Conservation (phyloP, 2,888 invertebrate species). For the Junonia oenone region DNA sequence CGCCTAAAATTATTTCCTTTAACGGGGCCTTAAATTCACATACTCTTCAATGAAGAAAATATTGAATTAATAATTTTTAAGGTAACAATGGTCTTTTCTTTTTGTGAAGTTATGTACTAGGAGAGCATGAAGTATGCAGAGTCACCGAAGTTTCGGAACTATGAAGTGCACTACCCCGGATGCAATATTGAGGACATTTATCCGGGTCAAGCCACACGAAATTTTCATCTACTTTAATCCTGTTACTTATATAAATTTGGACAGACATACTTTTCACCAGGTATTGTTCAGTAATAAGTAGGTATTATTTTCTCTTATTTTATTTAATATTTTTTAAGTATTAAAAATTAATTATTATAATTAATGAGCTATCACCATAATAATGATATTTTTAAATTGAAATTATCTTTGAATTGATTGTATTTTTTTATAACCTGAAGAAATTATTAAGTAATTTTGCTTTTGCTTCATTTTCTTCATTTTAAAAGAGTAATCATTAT, state of each 20-base stretch:
- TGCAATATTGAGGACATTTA: conserved; percentile 34
- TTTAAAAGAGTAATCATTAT: too few species aligned
- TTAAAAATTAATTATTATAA: too few species aligned
- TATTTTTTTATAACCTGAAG: too few species aligned
- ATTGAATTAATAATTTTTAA: conserved; percentile 23
- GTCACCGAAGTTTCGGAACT: conserved; percentile 29
- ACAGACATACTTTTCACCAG: not conserved
- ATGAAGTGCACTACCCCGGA: conserved; percentile 27
- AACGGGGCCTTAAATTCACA: not conserved
- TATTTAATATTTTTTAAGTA: too few species aligned
- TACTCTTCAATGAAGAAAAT: not conserved
- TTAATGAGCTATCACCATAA: too few species aligned
- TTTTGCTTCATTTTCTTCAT: too few species aligned
- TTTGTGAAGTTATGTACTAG: conserved; percentile 39
- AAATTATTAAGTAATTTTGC: too few species aligned
- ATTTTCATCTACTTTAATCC: conserved; percentile 23
- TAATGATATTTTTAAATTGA: too few species aligned
- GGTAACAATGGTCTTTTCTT: conserved; percentile 39
- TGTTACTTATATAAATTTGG: conserved; percentile 10
- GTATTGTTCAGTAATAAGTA: not conserved
- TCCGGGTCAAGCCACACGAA: conserved; percentile 22
- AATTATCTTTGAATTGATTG: too few species aligned
- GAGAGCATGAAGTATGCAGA: conserved; percentile 50
- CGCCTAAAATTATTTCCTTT: not conserved
- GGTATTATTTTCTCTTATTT: not conserved